Evolutionary conservation across 2,888 invertebrate genomes (phyloP).

Genomic region (Caenorhabditis sp.): DNA sequence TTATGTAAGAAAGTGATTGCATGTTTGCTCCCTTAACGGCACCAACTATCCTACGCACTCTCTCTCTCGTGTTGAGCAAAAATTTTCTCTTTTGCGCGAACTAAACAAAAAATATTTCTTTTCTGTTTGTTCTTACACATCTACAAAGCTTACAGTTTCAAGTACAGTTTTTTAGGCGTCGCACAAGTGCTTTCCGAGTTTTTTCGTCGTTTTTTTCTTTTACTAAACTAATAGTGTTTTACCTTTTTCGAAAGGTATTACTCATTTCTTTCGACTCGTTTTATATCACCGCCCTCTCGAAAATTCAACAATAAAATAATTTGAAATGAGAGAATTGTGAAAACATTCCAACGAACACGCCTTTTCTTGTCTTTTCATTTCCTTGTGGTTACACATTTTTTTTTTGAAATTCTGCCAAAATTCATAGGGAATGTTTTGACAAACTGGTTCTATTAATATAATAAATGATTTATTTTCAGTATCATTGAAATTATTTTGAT

Average conservation of each 20-base stretch:
- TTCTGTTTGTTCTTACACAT: not conserved
- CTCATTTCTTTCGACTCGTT: not conserved
- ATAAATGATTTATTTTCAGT: not conserved
- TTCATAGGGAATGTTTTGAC: not conserved
- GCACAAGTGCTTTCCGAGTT: not conserved
- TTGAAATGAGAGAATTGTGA: not conserved
- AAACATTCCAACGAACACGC: constrained; percentile 1
- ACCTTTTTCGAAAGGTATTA: not conserved
- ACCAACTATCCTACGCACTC: not conserved
- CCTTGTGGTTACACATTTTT: not conserved
- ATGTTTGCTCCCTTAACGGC: not conserved
- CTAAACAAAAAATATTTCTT: not conserved
- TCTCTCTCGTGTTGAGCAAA: not conserved
- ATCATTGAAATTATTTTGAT: too few species aligned
- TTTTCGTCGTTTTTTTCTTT: not conserved
- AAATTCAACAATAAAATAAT: not conserved
- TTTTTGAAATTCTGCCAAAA: not conserved
- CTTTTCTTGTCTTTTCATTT: not conserved
- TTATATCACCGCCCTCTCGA: not conserved
- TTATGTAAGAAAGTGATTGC: not conserved
- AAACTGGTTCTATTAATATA: not conserved
- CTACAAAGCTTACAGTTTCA: not conserved
- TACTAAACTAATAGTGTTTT: not conserved
- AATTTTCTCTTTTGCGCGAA: not conserved
- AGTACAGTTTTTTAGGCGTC: not conserved